Evolutionary conservation across 1,140 invertebrate genomes (phyloP).

Genomic region (Temnothorax curvispinosus): DNA sequence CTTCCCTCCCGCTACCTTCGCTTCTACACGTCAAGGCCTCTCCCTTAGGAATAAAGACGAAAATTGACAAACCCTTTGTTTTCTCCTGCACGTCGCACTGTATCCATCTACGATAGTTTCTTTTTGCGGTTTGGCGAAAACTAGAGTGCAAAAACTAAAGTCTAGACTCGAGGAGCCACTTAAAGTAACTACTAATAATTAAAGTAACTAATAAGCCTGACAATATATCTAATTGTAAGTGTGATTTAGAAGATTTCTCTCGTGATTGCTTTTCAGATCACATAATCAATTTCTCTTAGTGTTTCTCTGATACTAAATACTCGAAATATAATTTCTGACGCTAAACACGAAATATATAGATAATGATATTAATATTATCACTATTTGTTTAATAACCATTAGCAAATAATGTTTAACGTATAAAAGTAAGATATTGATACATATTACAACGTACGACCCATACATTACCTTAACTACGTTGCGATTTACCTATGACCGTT

Average conservation of each 20-base stretch:
- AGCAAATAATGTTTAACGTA: neutral
- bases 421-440: neutral
- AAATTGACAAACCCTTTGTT: conserved; percentile 71
- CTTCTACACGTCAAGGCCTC: conserved; percentile 26
- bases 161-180: conserved; percentile 10
- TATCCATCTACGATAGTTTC: conserved; percentile 14
- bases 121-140: conserved; percentile 18
- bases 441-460: neutral
- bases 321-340: too few relatives aligned
- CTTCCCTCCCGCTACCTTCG: neutral
- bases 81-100: conserved; percentile 1
- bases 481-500: neutral
- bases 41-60: conserved; percentile 65
- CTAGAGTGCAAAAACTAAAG: neutral
- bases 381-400: neutral
- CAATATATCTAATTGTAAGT: neutral
- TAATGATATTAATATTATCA: neutral
- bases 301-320: neutral
- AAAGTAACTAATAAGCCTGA: neutral
- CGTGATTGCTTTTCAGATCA: neutral
- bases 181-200: conserved; percentile 18
- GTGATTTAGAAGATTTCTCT: conserved; percentile 1
- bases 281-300: neutral
- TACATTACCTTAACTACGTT: neutral
- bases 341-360: too few relatives aligned